Base-by-base conservation (phyloP, 2,797 vertebrate genomes). In the Enteromius mattozi region DNA sequence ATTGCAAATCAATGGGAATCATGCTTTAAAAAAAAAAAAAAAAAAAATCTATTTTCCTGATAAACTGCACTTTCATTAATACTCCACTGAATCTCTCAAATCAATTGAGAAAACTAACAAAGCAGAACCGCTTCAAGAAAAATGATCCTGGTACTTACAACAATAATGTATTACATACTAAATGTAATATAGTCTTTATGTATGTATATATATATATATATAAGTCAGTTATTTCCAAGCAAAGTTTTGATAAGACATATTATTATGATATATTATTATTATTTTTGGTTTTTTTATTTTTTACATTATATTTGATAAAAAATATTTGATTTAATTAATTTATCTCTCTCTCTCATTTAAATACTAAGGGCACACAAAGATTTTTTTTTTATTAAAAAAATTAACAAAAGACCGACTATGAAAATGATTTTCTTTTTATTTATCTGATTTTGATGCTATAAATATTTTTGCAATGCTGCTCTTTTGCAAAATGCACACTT, bases 1-100 rank as follows among this genome's bases (percentile, higher is more conserved):
- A 17, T 42, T 19, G 88, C 87, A 87, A 71, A 92, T 92, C 83
- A 40, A 80, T 84, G 65, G 49, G 27, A 30, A 61, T 24, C 45
- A 84, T 75, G 63, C 79, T 79, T 63, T 54, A 12, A 40, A 45
- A 78, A 78, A n/a, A 56, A 51, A 27, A 40, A 21, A 78, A 4
- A 35, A 42, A 84, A 66, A 51, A 61, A 70, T 65, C 69, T 27
- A 6, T 69, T 86, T 86, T 51, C 56, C 49, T 70, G 80, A 56
- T 79, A 75, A 86, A 80, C 24, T 56, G 42, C 27, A 68, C 54
- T 72, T 86, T 42, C 63, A 75, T 79, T 72, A 66, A 71, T 54
- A 75, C 45, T 19, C 42, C 40, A 19, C 40, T 30, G 75, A 65
- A 59, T 68, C 81, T 49, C 30, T 69, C 19, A 16, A 27, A 79